These are phyloP conservation scores for Polylopha cassiicola DNA, from an alignment of 2,888 invertebrate genomes.

Conservation along the genomic window DNA sequence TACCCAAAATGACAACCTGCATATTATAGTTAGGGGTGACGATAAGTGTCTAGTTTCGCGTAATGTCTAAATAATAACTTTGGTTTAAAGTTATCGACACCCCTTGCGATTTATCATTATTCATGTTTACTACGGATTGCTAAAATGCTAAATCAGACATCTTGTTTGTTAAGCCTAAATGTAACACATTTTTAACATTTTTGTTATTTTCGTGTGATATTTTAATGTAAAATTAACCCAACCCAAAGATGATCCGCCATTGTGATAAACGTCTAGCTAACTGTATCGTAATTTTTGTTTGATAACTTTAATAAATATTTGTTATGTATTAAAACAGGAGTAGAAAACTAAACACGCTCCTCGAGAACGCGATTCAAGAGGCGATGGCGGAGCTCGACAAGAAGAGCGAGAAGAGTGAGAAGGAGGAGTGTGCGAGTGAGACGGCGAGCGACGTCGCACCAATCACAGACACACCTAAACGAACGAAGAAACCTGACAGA, in stretches of 20 bases:
- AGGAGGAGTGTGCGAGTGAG: slow-evolving; percentile 14
- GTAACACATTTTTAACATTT: too few relatives aligned
- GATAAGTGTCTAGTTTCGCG: too few relatives aligned
- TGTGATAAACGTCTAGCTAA: too few relatives aligned
- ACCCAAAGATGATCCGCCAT: slow-evolving; percentile 56
- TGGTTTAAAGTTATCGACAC: too few relatives aligned
- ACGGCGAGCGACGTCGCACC: slow-evolving; percentile 23
- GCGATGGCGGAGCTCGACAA: slow-evolving; percentile 93
- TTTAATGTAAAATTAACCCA: slow-evolving; percentile 56
- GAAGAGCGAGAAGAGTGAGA: slow-evolving; percentile 58
- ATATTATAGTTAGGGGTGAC: too few relatives aligned
- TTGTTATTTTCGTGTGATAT: slow-evolving; percentile 2
- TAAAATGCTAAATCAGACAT: too few relatives aligned
- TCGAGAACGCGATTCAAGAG: slow-evolving; percentile 95
- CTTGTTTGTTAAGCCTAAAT: too few relatives aligned
- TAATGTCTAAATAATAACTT: too few relatives aligned
- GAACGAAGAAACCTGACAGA: slow-evolving; percentile 45
- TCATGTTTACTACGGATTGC: too few relatives aligned
- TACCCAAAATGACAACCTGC: slow-evolving; percentile 7
- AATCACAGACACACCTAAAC: slow-evolving; percentile 42
- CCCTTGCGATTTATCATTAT: too few relatives aligned
- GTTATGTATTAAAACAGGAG: slow-evolving; percentile 78
- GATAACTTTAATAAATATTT: not conserved
- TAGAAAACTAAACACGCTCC: slow-evolving; percentile 92
- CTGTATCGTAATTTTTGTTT: too few relatives aligned